phyloP scores from a whole-genome alignment of 1,140 invertebrate species.

The Copidosoma floridanum region DNA sequence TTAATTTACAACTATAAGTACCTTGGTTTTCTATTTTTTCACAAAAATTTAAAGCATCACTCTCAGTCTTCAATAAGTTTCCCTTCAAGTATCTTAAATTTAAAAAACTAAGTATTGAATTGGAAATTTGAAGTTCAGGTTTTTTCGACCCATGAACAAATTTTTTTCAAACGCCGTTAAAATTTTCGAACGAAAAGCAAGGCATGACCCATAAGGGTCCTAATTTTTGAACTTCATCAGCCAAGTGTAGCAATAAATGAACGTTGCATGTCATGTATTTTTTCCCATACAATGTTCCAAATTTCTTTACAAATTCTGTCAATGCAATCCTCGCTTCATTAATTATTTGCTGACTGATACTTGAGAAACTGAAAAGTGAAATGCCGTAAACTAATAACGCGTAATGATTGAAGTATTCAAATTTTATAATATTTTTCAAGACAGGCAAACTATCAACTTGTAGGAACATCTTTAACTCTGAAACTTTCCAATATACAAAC shows the following conservation, averaged over 20 bases:
- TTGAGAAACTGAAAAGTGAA: no score
- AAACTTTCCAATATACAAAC: conserved; percentile 20
- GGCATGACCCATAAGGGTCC: conserved; percentile 27
- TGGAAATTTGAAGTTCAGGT: conserved; percentile 20
- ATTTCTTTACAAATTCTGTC: no score
- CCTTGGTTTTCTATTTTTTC: no score
- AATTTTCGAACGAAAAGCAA: conserved; percentile 31
- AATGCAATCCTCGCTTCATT: conserved; percentile 15
- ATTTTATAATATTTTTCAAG: conserved; percentile 3
- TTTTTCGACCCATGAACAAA: conserved; percentile 15
- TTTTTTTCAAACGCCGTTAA: conserved; percentile 18
- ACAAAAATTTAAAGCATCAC: not conserved
- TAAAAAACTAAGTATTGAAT: not conserved
- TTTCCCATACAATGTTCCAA: conserved; percentile 24
- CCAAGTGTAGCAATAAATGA: conserved; percentile 30
- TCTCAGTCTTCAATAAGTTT: not conserved
- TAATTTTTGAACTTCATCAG: conserved; percentile 24
- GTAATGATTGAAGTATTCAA: no score
- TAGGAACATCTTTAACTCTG: conserved; percentile 17
- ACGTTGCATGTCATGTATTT: conserved; percentile 27
- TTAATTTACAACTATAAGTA: not conserved
- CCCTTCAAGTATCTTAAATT: no score
- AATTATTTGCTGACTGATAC: not conserved
- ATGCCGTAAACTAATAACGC: no score
- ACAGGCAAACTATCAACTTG: conserved; percentile 15